These are phyloP conservation scores for Zaprionus vittiger DNA, from an alignment of 1,140 invertebrate genomes.

Conservation along the genomic window DNA sequence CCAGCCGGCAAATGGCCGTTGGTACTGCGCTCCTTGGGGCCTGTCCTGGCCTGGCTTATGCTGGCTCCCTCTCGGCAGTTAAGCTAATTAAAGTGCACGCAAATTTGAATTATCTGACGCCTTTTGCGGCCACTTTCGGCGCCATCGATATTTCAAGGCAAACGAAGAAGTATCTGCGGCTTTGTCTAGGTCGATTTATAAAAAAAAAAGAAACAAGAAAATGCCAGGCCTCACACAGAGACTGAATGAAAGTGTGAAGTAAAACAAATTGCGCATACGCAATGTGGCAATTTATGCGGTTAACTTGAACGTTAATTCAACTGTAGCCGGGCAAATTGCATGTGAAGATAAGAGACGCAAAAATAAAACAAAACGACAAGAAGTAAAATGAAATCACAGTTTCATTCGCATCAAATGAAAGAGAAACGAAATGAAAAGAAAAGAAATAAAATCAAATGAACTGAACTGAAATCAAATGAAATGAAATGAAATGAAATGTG, in stretches of 20 bases:
- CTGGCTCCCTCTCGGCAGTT: slow-evolving; percentile 26
- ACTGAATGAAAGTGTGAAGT: slow-evolving; percentile 28
- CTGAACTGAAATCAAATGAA: slow-evolving; percentile 33
- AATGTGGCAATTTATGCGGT: slow-evolving; percentile 53
- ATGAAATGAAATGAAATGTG: slow-evolving; percentile 28
- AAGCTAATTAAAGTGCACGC: slow-evolving; percentile 78
- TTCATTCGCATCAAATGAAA: slow-evolving; percentile 9
- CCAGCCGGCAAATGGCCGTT: slow-evolving; percentile 50
- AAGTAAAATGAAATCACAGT: slow-evolving; percentile 17
- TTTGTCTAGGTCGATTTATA: slow-evolving; percentile 43
- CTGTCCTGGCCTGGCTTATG: slow-evolving; percentile 5
- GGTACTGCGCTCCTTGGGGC: slow-evolving; percentile 31
- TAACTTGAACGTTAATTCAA: slow-evolving; percentile 38
- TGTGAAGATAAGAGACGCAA: slow-evolving; percentile 13
- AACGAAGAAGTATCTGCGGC: slow-evolving; percentile 48
- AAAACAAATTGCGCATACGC: slow-evolving; percentile 62
- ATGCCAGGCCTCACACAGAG: slow-evolving; percentile 1
- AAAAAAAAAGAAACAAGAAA: slow-evolving; percentile 18
- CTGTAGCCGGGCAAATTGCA: slow-evolving; percentile 37
- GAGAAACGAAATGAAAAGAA: slow-evolving; percentile 1
- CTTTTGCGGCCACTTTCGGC: slow-evolving; percentile 43
- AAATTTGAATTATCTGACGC: slow-evolving; percentile 72
- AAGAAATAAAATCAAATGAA: slow-evolving; percentile 9
- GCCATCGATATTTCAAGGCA: slow-evolving; percentile 48
- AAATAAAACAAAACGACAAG: not conserved